Base-by-base conservation (phyloP, 2,797 vertebrate genomes). In the Pipistrellus pygmaeus region DNA sequence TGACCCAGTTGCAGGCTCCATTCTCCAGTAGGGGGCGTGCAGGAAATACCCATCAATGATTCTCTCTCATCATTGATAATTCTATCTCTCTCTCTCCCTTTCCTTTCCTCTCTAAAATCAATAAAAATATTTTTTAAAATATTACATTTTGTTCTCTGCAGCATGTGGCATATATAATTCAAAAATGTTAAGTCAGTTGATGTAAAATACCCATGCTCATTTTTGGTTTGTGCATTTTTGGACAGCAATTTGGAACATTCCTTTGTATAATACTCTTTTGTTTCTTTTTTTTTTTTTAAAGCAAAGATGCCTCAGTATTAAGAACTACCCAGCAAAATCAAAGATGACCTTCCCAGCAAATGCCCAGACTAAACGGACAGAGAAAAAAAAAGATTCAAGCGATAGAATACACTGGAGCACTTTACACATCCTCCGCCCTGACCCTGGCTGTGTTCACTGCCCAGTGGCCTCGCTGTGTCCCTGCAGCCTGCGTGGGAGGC, bases 261-360 rank as follows among this genome's bases (percentile, higher is more conserved):
- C 44, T 95, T 77, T 86, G 10, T 38, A 69, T 11, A 62, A 77
- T 8, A 88, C 3, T 41, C 44, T 32, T 69, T 8, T 64, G 23
- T 62, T 44, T 96, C 11, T 35, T 69, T 3, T 48, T 35, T 69
- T 8, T 71, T 68, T 73, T 27, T 60, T 60, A 77, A 11, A 35
- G 38, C 90, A 91, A 75, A 91, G 25, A 91, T 76, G 8, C 23
- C 46, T 72, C 46, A 71, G 8, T 35, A 71, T 81, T 46, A 88
- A 94, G 86, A 94, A 75, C 14, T 7, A 90, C 21, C 3, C 51
- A 64, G 60, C 55, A 30, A 96, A 92, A 92, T 73, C 73, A 75
- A 94, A 86, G 27, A 71, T 80, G 57, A 78, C 21, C 57, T 88
- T 91, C 51, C 32, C 4, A 62, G 51, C 62, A 48, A 85, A 87